phyloP scores from a whole-genome alignment of 2,113 vertebrate genomes.

The Cyrtonyx montezumae region DNA sequence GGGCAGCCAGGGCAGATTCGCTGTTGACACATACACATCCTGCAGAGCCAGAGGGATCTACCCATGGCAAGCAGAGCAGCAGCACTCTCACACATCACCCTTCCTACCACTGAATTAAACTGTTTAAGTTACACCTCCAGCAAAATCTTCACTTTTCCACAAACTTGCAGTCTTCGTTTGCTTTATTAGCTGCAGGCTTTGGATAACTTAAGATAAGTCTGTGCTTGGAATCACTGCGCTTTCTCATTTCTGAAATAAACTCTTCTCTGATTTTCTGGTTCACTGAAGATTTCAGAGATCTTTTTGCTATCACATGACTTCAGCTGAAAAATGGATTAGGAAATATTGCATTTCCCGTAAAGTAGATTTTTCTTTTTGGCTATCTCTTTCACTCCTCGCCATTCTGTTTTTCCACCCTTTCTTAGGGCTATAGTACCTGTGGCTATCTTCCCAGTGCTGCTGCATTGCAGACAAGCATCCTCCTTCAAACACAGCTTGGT shows the following conservation, averaged over 20 bases:
- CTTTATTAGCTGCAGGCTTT: neutral
- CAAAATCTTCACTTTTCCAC: neutral
- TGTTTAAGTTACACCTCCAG: accelerated
- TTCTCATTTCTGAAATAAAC: neutral
- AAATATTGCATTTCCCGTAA: neutral
- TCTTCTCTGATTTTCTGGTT: neutral
- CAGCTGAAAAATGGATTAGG: neutral
- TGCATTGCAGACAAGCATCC: neutral
- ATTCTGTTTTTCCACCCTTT: neutral
- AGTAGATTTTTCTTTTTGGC: neutral
- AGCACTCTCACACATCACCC: neutral
- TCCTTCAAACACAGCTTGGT: neutral
- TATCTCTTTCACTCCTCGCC: neutral
- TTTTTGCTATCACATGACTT: neutral
- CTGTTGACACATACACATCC: neutral
- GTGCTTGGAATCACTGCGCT: neutral
- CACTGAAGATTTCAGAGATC: neutral
- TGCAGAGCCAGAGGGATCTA: neutral
- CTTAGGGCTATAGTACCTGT: neutral
- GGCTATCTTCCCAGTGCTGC: neutral
- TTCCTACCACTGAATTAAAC: neutral
- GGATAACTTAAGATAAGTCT: neutral
- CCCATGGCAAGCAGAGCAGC: neutral
- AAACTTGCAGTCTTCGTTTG: neutral
- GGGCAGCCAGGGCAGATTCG: accelerated